A percentile compares a stretch with the other conserved stretches of the same genome.
Evolutionary conservation across 2,797 vertebrate species (phyloP).

Genomic region (Benthosema pterotum): DNA sequence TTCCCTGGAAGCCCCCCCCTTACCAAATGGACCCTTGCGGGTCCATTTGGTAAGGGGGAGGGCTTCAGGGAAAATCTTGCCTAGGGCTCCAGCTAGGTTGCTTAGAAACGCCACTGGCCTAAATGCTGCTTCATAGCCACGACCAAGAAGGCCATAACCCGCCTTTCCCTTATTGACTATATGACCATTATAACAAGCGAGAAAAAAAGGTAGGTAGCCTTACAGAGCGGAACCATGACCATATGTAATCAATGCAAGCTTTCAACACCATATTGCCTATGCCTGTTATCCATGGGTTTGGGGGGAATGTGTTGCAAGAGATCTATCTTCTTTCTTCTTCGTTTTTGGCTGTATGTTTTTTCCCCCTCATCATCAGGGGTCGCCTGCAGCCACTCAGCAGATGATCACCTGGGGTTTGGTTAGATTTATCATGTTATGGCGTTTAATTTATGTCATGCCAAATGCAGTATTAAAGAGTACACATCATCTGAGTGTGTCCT

Average conservation of each 20-base stretch:
- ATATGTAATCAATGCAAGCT: constrained; percentile 62
- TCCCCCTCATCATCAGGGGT: too few species aligned
- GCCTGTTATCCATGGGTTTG: constrained; percentile 5
- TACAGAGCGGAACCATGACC: constrained; percentile 57
- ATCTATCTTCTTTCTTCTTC: too few species aligned
- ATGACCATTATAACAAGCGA: constrained; percentile 41
- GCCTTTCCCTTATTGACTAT: constrained; percentile 51
- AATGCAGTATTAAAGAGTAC: constrained; percentile 75
- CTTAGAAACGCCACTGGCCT: too few species aligned
- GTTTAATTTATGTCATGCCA: constrained; percentile 65
- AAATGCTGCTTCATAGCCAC: constrained; percentile 62
- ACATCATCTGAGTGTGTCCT: constrained; percentile 14
- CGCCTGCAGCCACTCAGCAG: too few species aligned
- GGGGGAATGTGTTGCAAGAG: constrained; percentile 60
- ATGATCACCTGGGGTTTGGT: too few species aligned
- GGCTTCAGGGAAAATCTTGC: too few species aligned
- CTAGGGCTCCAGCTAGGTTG: too few species aligned
- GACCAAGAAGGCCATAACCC: constrained; percentile 51
- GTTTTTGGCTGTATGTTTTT: too few species aligned
- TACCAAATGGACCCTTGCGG: too few species aligned
- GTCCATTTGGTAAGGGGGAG: too few species aligned
- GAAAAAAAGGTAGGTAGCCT: constrained; percentile 61
- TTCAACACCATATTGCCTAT: constrained; percentile 74
- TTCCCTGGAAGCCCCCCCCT: too few species aligned
- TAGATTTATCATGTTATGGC: constrained; percentile 2